Base-by-base conservation (phyloP, 2,888 invertebrate species). In the Lasioglossum calceatum region DNA sequence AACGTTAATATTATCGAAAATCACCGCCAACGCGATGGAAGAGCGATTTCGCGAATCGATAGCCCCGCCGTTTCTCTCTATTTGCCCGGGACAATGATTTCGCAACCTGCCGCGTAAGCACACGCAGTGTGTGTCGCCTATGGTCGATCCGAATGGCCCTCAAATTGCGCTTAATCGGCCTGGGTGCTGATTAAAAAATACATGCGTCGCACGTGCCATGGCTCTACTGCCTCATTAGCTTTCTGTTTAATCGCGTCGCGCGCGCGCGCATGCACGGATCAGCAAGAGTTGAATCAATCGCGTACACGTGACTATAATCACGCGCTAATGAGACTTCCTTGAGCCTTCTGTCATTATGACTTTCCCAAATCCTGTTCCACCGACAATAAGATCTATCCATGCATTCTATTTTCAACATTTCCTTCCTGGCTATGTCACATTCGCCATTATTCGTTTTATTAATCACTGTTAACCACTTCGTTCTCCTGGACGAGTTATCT, bases 101-200 rank as follows among this genome's bases (percentile, higher is more conserved):
- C 86, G 90, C 89, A 91, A 91, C 84, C 88, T 91, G 91, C 90
- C 87, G 88, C 92, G 91, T 91, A 91, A 92, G 91, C 91, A 86
- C 71, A 81, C 80, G 82, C 79, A 54, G 77, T 76, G 85, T 85
- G 82, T 85, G 85, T 82, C 87, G 85, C 86, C 80, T 85, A 86
- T 82, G 82, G 75, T 32, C 81, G 88, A 84, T 88, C 90, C 87
- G 91, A 91, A 91, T 91, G 86, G 91, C 85, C 88, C 88, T 87
- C 88, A 87, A 88, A 91, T 91, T 91, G 88, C 79, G 91, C 88
- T 91, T 92, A 91, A 91, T 92, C 92, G 92, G 87, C 72, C 85
- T 70, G 82, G 72, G 47, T 81, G 79, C 87, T 89, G 90, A 91
- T 91, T 90, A 88, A 91, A 91, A 92, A 92, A 89, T 86, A 78